These are phyloP conservation scores for Amblyopsis hoosieri DNA, from an alignment of 2,797 vertebrate species.

Conservation along the genomic window DNA sequence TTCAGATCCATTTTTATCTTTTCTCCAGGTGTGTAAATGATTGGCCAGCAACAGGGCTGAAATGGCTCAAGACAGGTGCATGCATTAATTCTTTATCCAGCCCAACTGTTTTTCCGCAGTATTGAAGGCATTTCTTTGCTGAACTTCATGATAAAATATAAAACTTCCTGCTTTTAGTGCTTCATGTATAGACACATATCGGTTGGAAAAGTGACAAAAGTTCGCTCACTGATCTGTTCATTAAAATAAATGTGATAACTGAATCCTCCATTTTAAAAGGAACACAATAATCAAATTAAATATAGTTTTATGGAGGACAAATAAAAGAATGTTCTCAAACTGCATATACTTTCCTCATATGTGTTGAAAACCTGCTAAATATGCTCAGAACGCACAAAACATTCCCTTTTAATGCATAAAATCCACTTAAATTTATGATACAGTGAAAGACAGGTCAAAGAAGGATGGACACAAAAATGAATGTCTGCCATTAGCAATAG, in stretches of 20 bases:
- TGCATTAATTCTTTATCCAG: slow-evolving; percentile 59
- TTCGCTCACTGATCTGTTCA: no score
- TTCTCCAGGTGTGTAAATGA: slow-evolving; percentile 65
- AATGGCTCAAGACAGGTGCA: slow-evolving; percentile 67
- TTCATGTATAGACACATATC: no score
- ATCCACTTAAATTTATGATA: no score
- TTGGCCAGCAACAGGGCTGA: slow-evolving; percentile 66
- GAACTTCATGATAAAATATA: slow-evolving; percentile 46
- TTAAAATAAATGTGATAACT: no score
- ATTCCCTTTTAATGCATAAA: no score
- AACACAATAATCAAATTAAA: no score
- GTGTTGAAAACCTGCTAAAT: neutral
- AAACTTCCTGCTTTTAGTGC: slow-evolving; percentile 6
- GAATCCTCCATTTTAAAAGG: no score
- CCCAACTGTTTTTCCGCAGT: slow-evolving; percentile 43
- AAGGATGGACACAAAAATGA: no score
- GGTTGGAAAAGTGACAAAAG: no score
- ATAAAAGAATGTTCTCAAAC: neutral
- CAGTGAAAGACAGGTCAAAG: no score
- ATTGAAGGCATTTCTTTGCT: slow-evolving; percentile 48
- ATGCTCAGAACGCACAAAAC: neutral
- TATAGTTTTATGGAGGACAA: no score
- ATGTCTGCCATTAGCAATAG: no score
- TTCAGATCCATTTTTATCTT: slow-evolving; percentile 61
- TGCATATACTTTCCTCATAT: neutral